Evolutionary conservation across 2,113 vertebrate genomes (phyloP).

Genomic region (Ia io): DNA sequence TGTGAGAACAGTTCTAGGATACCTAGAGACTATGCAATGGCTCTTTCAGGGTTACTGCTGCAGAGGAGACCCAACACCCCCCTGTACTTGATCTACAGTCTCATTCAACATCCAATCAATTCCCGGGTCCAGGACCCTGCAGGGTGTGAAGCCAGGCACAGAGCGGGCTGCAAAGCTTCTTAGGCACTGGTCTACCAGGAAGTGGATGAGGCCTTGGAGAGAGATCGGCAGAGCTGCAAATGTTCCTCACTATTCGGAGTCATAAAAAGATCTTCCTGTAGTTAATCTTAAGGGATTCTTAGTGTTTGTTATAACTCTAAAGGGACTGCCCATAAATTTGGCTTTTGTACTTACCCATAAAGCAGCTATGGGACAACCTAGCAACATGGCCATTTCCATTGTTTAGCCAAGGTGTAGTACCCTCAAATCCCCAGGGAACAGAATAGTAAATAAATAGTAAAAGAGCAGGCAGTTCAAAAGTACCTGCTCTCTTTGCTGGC

Average conservation of each 20-base stretch:
- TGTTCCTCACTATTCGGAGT: not conserved
- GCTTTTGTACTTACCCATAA: not conserved
- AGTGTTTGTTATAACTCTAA: not conserved
- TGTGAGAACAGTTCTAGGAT: not conserved
- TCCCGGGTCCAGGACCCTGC: not conserved
- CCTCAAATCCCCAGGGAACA: not conserved
- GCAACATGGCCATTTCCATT: not conserved
- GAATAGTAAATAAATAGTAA: not conserved
- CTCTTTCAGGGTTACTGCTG: not conserved
- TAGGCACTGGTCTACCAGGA: not conserved
- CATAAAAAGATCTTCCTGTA: not conserved
- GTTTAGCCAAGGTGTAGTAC: not conserved
- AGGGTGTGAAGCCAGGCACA: not conserved
- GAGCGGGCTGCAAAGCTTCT: not conserved
- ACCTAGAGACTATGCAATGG: not conserved
- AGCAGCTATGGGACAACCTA: not conserved
- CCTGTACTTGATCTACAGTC: not conserved
- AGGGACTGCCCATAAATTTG: not conserved
- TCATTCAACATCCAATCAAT: not conserved
- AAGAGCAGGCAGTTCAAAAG: not conserved
- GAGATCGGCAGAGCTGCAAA: not conserved
- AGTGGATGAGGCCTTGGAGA: not conserved
- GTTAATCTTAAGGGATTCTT: not conserved
- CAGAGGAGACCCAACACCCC: not conserved
- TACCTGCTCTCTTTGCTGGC: not conserved